Conservation (phyloP, 2,113 vertebrate species). For the Sula dactylatra region DNA sequence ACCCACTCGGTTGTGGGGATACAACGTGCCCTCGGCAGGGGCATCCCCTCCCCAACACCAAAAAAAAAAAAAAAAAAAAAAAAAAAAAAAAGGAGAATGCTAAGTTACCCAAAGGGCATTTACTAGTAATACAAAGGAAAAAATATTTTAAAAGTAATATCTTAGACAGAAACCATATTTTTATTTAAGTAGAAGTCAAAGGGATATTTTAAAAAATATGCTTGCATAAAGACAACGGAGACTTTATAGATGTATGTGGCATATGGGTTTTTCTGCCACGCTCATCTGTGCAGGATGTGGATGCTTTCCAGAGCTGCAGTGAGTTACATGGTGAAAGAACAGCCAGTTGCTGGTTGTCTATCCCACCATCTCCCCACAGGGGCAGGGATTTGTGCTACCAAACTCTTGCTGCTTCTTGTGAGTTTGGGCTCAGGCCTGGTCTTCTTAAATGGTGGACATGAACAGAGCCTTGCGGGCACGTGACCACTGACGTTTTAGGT, state of each 20-base stretch:
- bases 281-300: fast-evolving
- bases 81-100: neutral
- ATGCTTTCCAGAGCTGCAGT: neutral
- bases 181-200: neutral
- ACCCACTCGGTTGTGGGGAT: fast-evolving
- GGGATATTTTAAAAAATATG: neutral
- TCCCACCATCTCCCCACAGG: neutral
- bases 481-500: neutral
- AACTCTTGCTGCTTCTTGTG: neutral
- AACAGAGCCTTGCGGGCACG: neutral
- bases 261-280: neutral
- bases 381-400: neutral
- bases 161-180: neutral
- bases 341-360: neutral
- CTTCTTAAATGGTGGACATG: neutral
- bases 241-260: neutral
- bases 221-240: neutral
- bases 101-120: neutral
- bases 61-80: neutral
- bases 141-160: neutral
- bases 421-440: neutral
- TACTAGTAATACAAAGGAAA: neutral
- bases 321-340: neutral
- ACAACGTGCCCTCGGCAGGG: neutral
- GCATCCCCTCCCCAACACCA: neutral